Evolutionary conservation across 2,113 vertebrate genomes (phyloP).

Genomic region (Tringa solitaria): DNA sequence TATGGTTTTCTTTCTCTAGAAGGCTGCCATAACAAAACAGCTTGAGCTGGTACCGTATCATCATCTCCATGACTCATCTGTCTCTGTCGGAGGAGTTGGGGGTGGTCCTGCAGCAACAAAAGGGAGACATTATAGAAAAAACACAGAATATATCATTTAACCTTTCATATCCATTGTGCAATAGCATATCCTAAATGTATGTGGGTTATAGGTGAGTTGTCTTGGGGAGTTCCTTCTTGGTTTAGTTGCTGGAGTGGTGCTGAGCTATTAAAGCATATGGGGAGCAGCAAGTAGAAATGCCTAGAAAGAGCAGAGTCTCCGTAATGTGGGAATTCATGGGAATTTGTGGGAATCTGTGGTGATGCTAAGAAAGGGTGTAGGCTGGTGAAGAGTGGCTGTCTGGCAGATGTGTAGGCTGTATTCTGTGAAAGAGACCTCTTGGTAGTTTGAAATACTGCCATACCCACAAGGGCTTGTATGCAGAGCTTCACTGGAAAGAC

Average conservation of each 20-base stretch:
- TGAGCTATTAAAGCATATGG: not conserved
- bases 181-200: not conserved
- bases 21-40: not conserved
- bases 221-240: not conserved
- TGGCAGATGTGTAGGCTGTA: not conserved
- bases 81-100: not conserved
- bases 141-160: not conserved
- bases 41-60: not conserved
- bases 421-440: not conserved
- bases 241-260: not conserved
- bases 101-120: not conserved
- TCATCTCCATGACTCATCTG: not conserved
- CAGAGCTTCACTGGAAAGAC: not conserved
- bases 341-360: not conserved
- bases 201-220: not conserved
- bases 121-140: not conserved
- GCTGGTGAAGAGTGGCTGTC: not conserved
- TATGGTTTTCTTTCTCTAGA: not conserved
- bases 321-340: accelerated
- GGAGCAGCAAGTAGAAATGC: not conserved
- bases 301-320: not conserved
- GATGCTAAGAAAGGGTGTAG: not conserved
- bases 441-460: not conserved
- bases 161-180: not conserved
- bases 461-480: not conserved